Percentiles rank a stretch among this genome's conserved stretches.
These are phyloP conservation scores for Pseudococcus longispinus DNA, from an alignment of 2,888 invertebrate genomes.

Conservation along the genomic window DNA sequence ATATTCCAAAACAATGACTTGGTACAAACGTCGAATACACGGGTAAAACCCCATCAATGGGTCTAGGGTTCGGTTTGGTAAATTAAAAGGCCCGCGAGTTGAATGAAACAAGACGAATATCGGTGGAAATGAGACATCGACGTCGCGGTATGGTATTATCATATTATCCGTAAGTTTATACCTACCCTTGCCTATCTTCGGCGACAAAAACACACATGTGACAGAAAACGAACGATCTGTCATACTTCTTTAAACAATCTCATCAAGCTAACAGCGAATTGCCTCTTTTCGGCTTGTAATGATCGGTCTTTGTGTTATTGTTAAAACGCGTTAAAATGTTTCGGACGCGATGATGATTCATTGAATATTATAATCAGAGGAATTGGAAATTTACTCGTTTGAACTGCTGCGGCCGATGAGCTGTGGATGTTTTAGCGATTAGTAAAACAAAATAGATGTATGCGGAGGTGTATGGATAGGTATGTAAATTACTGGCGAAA, in stretches of 20 bases:
- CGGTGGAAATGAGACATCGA: not conserved
- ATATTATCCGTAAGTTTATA: not conserved
- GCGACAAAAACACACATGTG: slow-evolving; percentile 1
- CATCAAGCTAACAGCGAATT: not conserved
- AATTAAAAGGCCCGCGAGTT: not conserved
- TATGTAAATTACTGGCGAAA: not conserved
- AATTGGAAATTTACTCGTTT: slow-evolving; percentile 33
- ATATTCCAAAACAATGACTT: not conserved
- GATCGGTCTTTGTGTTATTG: slow-evolving; percentile 42
- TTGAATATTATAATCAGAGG: slow-evolving; percentile 36
- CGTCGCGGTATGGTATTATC: not conserved
- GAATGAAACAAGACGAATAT: not conserved
- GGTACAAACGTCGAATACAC: not conserved
- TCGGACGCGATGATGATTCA: slow-evolving; percentile 28
- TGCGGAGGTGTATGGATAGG: not conserved
- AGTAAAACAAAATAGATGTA: not conserved
- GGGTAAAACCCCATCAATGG: not conserved
- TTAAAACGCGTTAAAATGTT: slow-evolving; percentile 13
- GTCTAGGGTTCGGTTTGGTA: not conserved
- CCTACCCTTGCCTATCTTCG: not conserved
- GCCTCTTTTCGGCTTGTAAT: not conserved
- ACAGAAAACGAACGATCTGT: slow-evolving; percentile 20
- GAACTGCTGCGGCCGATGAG: not conserved
- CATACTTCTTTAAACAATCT: slow-evolving; percentile 45
- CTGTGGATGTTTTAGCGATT: slow-evolving; percentile 29